A percentile compares a stretch with the other conserved stretches of the same genome.
phyloP scores from a whole-genome alignment of 2,797 vertebrate genomes.

The Galaxias olidus region DNA sequence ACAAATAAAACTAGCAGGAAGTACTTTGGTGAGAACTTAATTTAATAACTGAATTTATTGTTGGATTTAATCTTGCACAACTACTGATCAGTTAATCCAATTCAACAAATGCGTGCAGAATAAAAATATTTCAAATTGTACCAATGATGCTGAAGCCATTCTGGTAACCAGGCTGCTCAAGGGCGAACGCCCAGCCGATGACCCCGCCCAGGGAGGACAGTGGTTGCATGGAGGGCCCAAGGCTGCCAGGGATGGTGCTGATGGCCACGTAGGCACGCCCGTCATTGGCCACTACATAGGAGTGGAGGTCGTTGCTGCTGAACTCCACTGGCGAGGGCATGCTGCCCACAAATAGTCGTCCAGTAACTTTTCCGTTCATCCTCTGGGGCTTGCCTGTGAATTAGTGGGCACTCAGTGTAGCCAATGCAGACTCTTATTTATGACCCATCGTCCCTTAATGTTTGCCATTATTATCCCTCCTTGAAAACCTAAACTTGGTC shows the following conservation, averaged over 20 bases:
- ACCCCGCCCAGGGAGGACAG: constrained; percentile 85
- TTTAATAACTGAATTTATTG: no score
- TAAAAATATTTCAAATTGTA: constrained; percentile 64
- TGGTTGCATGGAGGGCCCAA: constrained; percentile 85
- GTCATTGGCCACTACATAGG: constrained; percentile 91
- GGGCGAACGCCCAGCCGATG: constrained; percentile 96
- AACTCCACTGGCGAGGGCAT: constrained; percentile 69
- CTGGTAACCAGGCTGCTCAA: constrained; percentile 86
- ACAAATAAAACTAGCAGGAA: background rate
- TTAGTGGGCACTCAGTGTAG: no score
- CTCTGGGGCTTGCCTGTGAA: constrained; percentile 87
- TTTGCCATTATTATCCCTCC: no score
- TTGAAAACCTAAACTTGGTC: no score
- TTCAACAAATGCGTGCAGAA: background rate
- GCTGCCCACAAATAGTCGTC: constrained; percentile 81
- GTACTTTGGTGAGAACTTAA: background rate
- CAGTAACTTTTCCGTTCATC: constrained; percentile 92
- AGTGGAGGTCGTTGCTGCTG: constrained; percentile 87
- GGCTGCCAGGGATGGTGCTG: constrained; percentile 78
- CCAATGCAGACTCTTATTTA: no score
- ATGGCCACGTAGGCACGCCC: constrained; percentile 92
- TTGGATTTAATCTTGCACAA: no score
- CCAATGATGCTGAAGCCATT: constrained; percentile 92
- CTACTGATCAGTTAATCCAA: no score
- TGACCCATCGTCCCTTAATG: no score